Evolutionary conservation across 2,888 invertebrate genomes (phyloP), one percentile per base, ranked within the genome.

Genomic region (Sisyra terminalis): DNA sequence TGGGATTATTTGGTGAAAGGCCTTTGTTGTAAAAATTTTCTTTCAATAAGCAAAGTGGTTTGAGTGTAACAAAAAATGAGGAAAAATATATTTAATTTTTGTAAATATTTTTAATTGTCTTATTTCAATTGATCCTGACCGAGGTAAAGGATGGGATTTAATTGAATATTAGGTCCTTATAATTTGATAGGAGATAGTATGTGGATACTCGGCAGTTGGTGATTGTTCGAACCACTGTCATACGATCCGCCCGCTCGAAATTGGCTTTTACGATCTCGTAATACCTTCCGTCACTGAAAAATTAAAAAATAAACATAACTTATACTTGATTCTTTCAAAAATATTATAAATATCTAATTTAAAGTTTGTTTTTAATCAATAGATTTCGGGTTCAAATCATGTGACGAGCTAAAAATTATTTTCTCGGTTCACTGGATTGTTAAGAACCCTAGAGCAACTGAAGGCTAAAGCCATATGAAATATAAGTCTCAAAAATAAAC

Each of bases 231-330:
- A 99, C 97, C 8, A 98, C 96, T 0, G 96, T 96, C 51, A 78
- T 77, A 50, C 98, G 75, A 64, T 97, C 98, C 1, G 98, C 97
- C 53, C 98, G 75, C 65, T 98, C 97, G 63, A 97, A 99, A 66
- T 99, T 99, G 0, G 97, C 97, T 63, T 97, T 94, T 29, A 96
- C 96, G 51, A 97, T 85, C 66, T 98, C 98, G 60, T 96, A 99
- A 65, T 99, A 99, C 46, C 97, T 85, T 1, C 98, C 98, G 61
- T 99, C 98, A 57, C 94, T 89, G 64, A 39, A 67, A 67, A 48
- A 14, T 15, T 17, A 14, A 15, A 40, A 40, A 16, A 40, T n/a
- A n/a, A n/a, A 30, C 11, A 36, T 10, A n/a, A 35, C n/a, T n/a
- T n/a, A n/a, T n/a, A n/a, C n/a, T n/a, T n/a, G n/a, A n/a, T n/a